These are phyloP conservation scores for Neocloeon triangulifer DNA, from an alignment of 1,140 invertebrate genomes.

Conservation along the genomic window DNA sequence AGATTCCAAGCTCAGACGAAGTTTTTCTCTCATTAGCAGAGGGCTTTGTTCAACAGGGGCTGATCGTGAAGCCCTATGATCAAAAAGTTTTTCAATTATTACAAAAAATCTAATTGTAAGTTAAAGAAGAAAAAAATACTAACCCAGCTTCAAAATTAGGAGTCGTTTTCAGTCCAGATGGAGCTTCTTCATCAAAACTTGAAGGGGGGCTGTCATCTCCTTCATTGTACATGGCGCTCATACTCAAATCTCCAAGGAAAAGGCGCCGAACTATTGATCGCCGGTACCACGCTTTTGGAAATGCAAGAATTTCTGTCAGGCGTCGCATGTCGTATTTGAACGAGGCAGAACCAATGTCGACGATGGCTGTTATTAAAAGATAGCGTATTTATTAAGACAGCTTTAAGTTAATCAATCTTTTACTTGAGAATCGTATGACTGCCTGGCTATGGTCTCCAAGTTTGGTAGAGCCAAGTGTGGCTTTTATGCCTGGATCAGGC, in stretches of 20 bases:
- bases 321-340: slow-evolving; percentile 98
- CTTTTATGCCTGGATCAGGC: too few species aligned
- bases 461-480: too few species aligned
- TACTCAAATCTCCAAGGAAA: slow-evolving; percentile 75
- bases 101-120: too few species aligned
- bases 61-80: slow-evolving; percentile 19
- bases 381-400: not conserved
- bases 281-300: slow-evolving; percentile 95
- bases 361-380: slow-evolving; percentile 41
- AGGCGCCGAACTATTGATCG: slow-evolving; percentile 75
- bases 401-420: slow-evolving; percentile 12
- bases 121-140: too few species aligned
- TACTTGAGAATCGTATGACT: slow-evolving; percentile 79
- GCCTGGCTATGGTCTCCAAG: slow-evolving; percentile 41
- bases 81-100: too few species aligned
- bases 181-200: slow-evolving; percentile 16
- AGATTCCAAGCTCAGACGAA: slow-evolving; percentile 25
- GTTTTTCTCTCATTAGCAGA: slow-evolving; percentile 23
- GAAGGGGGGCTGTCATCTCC: slow-evolving; percentile 17
- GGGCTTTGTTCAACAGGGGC: slow-evolving; percentile 20
- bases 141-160: too few species aligned
- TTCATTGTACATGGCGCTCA: slow-evolving; percentile 24
- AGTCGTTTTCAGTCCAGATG: too few species aligned
- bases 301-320: slow-evolving; percentile 89
- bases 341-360: slow-evolving; percentile 90